phyloP scores from a whole-genome alignment of 2,888 invertebrate genomes.

The Spatulosminthurus flaviceps region DNA sequence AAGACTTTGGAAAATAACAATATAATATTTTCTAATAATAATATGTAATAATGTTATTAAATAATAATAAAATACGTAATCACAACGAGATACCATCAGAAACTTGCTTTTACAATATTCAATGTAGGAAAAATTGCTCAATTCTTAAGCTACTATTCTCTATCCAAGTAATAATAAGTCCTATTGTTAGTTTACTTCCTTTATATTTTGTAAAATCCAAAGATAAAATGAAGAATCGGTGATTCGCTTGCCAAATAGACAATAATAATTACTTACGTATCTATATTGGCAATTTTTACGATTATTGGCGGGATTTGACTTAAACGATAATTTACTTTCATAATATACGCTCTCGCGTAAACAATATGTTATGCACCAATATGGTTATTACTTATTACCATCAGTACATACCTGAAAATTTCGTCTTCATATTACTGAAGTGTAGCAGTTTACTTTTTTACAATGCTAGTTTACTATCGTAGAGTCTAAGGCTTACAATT shows the following conservation, averaged over 20 bases:
- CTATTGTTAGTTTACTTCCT: not conserved
- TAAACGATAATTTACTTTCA: too few relatives aligned
- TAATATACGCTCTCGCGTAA: not conserved
- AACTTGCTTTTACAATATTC: not conserved
- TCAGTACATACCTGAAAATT: too few relatives aligned
- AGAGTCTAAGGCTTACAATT: slow-evolving; percentile 11
- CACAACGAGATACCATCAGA: slow-evolving; percentile 1
- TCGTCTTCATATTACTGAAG: too few relatives aligned
- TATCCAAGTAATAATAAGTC: not conserved
- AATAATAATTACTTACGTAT: not conserved
- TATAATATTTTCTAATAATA: too few relatives aligned
- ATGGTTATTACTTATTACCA: not conserved
- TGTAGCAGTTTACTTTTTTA: not conserved
- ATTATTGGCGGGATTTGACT: not conserved
- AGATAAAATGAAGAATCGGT: not conserved
- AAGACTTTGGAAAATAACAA: too few relatives aligned
- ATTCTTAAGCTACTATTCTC: not conserved
- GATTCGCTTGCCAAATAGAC: not conserved
- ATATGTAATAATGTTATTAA: too few relatives aligned
- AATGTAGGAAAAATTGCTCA: not conserved
- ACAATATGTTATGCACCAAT: not conserved
- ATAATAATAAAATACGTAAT: not conserved
- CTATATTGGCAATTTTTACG: not conserved
- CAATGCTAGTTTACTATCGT: not conserved
- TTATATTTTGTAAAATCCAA: not conserved